Conservation (phyloP, 1,140 invertebrate species). For the Cotesia chilonis region DNA sequence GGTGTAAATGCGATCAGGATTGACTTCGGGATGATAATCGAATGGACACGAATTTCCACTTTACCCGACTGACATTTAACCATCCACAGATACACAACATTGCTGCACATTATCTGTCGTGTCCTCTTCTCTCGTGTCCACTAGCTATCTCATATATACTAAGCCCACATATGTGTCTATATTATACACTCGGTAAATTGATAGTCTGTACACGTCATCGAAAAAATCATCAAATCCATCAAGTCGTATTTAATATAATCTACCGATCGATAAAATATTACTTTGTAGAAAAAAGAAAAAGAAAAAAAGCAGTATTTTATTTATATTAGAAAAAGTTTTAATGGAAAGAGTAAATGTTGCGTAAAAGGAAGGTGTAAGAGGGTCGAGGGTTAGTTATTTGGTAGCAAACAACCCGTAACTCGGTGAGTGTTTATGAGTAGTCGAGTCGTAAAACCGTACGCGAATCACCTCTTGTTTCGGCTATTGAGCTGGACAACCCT, state of each 20-base stretch:
- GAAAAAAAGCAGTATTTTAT: no score
- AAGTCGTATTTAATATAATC: no score
- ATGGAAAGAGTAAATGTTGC: not conserved
- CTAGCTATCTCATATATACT: not conserved
- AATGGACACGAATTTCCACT: slow-evolving; percentile 65
- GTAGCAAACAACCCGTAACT: slow-evolving; percentile 62
- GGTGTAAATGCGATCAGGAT: slow-evolving; percentile 58
- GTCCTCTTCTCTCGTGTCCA: slow-evolving; percentile 21
- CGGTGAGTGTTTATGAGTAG: slow-evolving; percentile 62
- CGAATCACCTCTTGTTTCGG: slow-evolving; percentile 52
- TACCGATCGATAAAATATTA: no score
- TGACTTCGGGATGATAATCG: slow-evolving; percentile 65
- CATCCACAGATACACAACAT: slow-evolving; percentile 11
- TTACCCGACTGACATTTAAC: slow-evolving; percentile 39
- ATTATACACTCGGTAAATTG: not conserved
- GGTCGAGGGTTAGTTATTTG: slow-evolving; percentile 40
- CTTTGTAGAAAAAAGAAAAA: no score
- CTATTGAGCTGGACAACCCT: slow-evolving; percentile 45
- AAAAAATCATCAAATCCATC: not conserved
- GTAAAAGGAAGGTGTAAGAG: not conserved
- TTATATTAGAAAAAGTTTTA: not conserved
- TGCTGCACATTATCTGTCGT: slow-evolving; percentile 16
- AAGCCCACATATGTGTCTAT: not conserved
- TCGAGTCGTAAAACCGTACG: slow-evolving; percentile 58
- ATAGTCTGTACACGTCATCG: not conserved